Conservation (phyloP, 2,888 invertebrate genomes). For the Oligia fasciuncula region DNA sequence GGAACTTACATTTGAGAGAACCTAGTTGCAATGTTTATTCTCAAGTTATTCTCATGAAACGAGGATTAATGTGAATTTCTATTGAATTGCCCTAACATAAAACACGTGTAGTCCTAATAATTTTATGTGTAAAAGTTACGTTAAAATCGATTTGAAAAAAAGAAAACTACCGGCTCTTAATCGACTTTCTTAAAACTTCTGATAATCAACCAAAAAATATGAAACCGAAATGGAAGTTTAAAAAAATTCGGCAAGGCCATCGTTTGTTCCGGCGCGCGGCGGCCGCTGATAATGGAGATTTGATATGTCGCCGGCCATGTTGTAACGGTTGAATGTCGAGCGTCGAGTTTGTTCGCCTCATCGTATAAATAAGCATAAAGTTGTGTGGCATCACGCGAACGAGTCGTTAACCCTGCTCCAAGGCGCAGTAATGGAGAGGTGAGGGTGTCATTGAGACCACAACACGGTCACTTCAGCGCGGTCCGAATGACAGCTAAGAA, state of each 20-base stretch:
- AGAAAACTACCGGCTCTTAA: background rate
- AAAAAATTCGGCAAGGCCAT: conserved; percentile 63
- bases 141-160: background rate
- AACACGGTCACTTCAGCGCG: conserved; percentile 78
- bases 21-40: background rate
- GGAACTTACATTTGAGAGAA: background rate
- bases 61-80: background rate
- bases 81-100: background rate
- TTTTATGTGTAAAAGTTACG: background rate
- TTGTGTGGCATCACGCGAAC: conserved; percentile 85
- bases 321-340: conserved; percentile 82
- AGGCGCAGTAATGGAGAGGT: conserved; percentile 84
- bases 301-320: conserved; percentile 84
- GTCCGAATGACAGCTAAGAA: conserved; percentile 78
- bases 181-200: conserved; percentile 15
- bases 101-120: background rate
- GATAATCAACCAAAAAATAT: conserved; percentile 39
- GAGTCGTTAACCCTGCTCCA: conserved; percentile 87
- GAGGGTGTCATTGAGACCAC: conserved; percentile 85
- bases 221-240: conserved; percentile 38
- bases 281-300: conserved; percentile 84
- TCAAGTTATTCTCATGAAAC: background rate
- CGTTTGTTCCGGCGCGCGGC: conserved; percentile 59
- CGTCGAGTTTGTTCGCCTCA: conserved; percentile 81
- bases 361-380: conserved; percentile 88